Evolutionary conservation across 2,888 invertebrate species (phyloP).

Genomic region (Limnephilus rhombicus): DNA sequence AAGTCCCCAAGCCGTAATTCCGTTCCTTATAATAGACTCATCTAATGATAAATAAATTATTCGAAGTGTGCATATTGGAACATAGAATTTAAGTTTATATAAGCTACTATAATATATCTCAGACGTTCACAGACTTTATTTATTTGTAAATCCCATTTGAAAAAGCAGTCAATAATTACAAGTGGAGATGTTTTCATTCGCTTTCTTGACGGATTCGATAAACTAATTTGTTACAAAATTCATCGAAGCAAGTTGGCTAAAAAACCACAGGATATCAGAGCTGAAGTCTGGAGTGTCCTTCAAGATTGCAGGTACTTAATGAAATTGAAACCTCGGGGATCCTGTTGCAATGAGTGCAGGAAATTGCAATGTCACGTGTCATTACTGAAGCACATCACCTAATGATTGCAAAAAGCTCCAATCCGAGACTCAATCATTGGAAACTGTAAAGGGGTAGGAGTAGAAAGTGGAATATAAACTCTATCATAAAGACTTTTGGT

Average conservation of each 20-base stretch:
- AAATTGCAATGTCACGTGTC: slow-evolving; percentile 4
- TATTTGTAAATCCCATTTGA: too few species aligned
- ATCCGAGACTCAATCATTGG: neutral
- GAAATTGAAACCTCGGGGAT: slow-evolving; percentile 6
- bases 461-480: neutral
- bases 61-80: too few species aligned
- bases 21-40: too few species aligned
- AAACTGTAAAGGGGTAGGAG: neutral
- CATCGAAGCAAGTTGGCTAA: neutral
- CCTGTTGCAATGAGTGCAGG: neutral
- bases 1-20: too few species aligned
- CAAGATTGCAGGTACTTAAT: neutral
- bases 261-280: neutral
- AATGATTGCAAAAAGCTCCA: slow-evolving; percentile 9
- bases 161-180: too few species aligned
- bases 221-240: neutral
- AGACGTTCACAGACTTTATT: too few species aligned
- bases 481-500: neutral
- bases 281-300: neutral
- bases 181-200: too few species aligned
- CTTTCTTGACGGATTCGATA: too few species aligned
- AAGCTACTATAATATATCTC: too few species aligned
- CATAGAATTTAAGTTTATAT: too few species aligned
- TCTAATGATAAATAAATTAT: too few species aligned
- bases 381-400: neutral